Conservation (phyloP, 2,113 vertebrate species). For the Craseonycteris thonglongyai region DNA sequence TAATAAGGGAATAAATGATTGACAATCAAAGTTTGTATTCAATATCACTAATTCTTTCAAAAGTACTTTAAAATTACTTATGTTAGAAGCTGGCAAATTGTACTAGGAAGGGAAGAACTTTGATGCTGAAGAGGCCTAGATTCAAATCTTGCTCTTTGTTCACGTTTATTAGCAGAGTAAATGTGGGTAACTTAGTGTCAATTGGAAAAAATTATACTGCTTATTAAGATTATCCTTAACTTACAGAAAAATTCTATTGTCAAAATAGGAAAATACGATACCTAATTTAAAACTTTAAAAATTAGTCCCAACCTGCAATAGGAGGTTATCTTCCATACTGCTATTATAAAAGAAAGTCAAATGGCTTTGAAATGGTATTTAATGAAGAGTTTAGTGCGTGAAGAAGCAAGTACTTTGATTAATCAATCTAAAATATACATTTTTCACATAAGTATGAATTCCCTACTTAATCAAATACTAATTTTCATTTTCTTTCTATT, state of each 20-base stretch:
- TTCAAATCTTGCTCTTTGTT: neutral
- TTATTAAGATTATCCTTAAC: neutral
- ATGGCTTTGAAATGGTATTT: neutral
- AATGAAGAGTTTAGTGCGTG: neutral
- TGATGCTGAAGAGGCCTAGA: neutral
- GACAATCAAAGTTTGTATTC: neutral
- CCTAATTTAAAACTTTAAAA: neutral
- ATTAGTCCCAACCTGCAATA: neutral
- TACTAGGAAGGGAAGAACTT: neutral
- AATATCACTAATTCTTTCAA: neutral
- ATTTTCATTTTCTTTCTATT: neutral
- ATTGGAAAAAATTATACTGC: neutral
- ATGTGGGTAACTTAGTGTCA: neutral
- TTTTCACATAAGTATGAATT: neutral
- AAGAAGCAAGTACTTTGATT: neutral
- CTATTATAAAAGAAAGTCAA: neutral
- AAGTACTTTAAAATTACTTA: constrained; percentile 2
- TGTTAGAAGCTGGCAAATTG: neutral
- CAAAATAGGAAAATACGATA: neutral
- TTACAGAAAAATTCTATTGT: neutral
- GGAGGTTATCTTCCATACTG: neutral
- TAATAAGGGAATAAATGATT: neutral
- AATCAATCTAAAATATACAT: neutral
- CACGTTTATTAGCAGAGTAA: neutral
- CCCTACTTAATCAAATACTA: neutral